Base-by-base conservation (phyloP, 2,113 vertebrate species). In the Phocoena phocoena region DNA sequence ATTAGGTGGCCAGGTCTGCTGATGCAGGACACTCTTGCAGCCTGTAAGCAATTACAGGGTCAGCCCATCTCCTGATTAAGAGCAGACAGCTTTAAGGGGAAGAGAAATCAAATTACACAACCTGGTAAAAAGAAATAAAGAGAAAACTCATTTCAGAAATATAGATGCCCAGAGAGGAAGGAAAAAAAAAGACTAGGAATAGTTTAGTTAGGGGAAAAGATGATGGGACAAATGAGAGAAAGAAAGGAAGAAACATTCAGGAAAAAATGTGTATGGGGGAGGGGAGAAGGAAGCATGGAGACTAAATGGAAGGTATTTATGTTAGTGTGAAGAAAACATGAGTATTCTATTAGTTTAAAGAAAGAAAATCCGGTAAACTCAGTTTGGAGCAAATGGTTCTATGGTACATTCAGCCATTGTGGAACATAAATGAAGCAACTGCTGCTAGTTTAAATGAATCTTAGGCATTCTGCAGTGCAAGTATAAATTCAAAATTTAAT, bases 11-110 rank as follows among this genome's bases (percentile, higher is more conserved):
- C 38, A 11, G 0, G 73, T 67, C 53, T n/a, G 81, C 71, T 82
- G 26, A 28, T 3, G 33, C n/a, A 82, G 47, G 28, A 31, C n/a
- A 67, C 36, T 58, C 41, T n/a, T n/a, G 14, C 28, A 73, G 70
- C 55, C 28, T 36, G 55, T 38, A 84, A 90, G 28, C 58, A 88
- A 74, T 85, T 76, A 71, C 25, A 95, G 74, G 76, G 47, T 87
- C 81, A 97, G 6, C 26, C 36, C 44, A 33, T 83, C 74, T 93
- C 73, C 81, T 95, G 73, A 92, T 67, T 95, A 94, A 95, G 31
- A 97, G 26, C 12, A 79, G 65, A 85, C 10, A 84, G 53, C 74
- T 93, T 84, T 90, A 53, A 41, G 14, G 93, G 53, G 47, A 82
- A 90, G 44, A 95, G 33, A 91, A 70, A 93, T 89, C 28, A 92